These are phyloP conservation scores for Cyanocitta stelleri DNA, from an alignment of 2,113 vertebrate species.

Conservation along the genomic window DNA sequence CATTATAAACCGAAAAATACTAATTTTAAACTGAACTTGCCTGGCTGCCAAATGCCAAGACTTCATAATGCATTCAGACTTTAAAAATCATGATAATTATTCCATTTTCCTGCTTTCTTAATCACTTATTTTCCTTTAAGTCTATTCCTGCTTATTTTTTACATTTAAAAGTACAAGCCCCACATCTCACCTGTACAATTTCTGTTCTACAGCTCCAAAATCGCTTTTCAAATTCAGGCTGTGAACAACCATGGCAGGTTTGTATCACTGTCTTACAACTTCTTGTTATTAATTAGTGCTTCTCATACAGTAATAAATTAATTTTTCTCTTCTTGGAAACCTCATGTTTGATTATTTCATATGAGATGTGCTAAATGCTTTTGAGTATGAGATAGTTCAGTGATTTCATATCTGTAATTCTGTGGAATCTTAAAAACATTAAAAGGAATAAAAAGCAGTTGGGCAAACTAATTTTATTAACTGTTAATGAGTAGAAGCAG, in stretches of 20 bases:
- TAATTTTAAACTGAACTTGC: background rate
- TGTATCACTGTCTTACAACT: background rate
- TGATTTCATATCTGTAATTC: background rate
- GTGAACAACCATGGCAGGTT: slow-evolving; percentile 91
- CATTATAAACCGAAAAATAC: background rate
- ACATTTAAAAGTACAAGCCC: background rate
- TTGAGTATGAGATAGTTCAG: background rate
- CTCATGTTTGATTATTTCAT: background rate
- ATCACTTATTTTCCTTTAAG: background rate
- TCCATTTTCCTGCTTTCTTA: background rate
- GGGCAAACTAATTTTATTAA: background rate
- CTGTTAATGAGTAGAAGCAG: background rate
- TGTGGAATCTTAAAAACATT: background rate
- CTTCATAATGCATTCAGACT: background rate
- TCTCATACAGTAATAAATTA: background rate
- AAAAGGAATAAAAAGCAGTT: background rate
- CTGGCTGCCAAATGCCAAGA: background rate
- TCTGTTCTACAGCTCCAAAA: slow-evolving; percentile 78
- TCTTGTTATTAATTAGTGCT: background rate
- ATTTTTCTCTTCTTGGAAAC: background rate
- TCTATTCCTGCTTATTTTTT: background rate
- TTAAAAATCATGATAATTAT: background rate
- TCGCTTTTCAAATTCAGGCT: slow-evolving; percentile 87
- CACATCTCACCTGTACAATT: background rate
- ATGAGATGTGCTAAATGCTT: background rate